phyloP scores from a whole-genome alignment of 2,888 invertebrate species.

The Leuctra nigra region DNA sequence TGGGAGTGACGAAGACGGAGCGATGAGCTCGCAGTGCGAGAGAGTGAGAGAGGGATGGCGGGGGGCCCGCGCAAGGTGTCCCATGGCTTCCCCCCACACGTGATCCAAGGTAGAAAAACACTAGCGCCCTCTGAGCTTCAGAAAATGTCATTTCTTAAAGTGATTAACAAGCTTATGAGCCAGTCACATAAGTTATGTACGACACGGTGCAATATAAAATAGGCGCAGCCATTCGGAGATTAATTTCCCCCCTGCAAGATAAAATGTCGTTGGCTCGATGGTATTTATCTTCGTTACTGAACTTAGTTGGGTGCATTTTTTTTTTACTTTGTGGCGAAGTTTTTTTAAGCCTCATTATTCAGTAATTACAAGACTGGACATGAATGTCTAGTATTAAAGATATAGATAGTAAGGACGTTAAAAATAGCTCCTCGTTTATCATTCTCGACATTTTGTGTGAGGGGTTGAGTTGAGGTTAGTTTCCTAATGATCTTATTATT shows the following conservation, averaged over 20 bases:
- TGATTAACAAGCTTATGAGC: background rate
- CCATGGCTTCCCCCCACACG: background rate
- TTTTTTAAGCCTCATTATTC: background rate
- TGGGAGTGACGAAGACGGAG: too few species aligned
- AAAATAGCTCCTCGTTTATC: constrained; percentile 25
- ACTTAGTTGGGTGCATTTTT: background rate
- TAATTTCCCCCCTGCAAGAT: too few species aligned
- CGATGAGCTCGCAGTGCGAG: too few species aligned
- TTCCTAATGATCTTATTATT: too few species aligned
- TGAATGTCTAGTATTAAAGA: background rate
- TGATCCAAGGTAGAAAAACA: background rate
- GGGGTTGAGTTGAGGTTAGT: too few species aligned
- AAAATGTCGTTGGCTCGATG: background rate
- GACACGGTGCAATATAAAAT: too few species aligned
- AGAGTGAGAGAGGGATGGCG: too few species aligned
- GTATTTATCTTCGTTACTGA: constrained; percentile 8
- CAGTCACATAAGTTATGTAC: background rate
- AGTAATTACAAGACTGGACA: background rate
- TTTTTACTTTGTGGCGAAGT: background rate
- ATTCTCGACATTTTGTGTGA: constrained; percentile 7
- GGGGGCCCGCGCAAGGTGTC: too few species aligned
- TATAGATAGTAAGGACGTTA: background rate
- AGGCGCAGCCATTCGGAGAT: too few species aligned
- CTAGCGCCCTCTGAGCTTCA: background rate
- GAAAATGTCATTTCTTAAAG: background rate